Percentiles rank a stretch among this genome's conserved stretches.
Conservation (phyloP, 2,113 vertebrate genomes). For the Catharus fuscescens region DNA sequence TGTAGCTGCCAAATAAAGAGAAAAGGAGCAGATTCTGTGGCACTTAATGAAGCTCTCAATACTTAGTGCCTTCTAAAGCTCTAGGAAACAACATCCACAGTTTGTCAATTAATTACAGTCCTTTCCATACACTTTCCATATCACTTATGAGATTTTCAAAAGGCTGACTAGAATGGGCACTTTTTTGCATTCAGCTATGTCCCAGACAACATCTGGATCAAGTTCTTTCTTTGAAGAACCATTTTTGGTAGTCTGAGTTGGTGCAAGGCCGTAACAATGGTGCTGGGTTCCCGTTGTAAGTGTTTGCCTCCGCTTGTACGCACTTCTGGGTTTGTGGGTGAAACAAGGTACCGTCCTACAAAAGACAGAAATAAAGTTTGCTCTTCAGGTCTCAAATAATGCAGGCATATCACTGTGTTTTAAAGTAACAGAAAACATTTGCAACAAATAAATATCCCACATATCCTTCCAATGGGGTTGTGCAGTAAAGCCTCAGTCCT, state of each 20-base stretch:
- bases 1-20: slow-evolving; percentile 47
- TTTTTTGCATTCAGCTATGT: background rate
- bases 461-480: background rate
- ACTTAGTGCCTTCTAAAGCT: slow-evolving; percentile 38
- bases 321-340: slow-evolving; percentile 87
- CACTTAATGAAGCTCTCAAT: slow-evolving; percentile 14
- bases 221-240: slow-evolving; percentile 89
- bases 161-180: background rate
- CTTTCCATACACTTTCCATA: background rate
- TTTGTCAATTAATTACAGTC: slow-evolving; percentile 32
- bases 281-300: slow-evolving; percentile 71
- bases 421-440: background rate
- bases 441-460: background rate
- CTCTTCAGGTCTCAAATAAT: background rate
- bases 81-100: background rate
- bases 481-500: background rate
- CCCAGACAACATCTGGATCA: slow-evolving; percentile 16
- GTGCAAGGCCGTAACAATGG: slow-evolving; percentile 84
- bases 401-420: background rate
- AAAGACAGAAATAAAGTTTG: slow-evolving; percentile 21
- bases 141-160: background rate
- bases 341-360: slow-evolving; percentile 86
- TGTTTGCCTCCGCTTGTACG: slow-evolving; percentile 78
- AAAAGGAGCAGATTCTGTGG: background rate
- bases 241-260: slow-evolving; percentile 81